These are phyloP conservation scores for Heliconius charithonia DNA, from an alignment of 2,888 invertebrate species.

Conservation along the genomic window DNA sequence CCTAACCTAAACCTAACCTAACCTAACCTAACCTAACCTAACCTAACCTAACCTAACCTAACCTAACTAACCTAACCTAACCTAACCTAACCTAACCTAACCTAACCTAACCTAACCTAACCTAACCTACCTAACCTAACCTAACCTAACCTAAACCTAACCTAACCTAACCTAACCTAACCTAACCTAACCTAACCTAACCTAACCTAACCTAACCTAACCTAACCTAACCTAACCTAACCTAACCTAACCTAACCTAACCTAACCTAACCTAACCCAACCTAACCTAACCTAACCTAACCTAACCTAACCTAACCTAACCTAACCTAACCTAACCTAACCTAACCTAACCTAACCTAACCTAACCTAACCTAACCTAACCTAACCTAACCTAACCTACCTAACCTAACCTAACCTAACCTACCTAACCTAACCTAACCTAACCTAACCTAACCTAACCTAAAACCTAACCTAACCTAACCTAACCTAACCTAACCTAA, in stretches of 20 bases:
- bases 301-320: too few species aligned
- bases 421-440: too few species aligned
- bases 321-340: too few species aligned
- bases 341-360: too few species aligned
- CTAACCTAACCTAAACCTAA: not conserved
- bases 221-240: not conserved
- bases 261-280: not conserved
- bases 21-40: not conserved
- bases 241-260: not conserved
- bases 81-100: not conserved
- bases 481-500: not conserved
- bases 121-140: too few species aligned
- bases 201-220: constrained; percentile 2
- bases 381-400: too few species aligned
- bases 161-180: not conserved
- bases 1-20: constrained; percentile 1
- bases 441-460: not conserved
- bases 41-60: not conserved
- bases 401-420: too few species aligned
- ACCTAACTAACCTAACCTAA: not conserved
- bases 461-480: not conserved
- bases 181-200: constrained; percentile 3
- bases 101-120: too few species aligned
- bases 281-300: not conserved
- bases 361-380: too few species aligned